Conservation (phyloP, 2,888 invertebrate species). For the Trachelus iudaicus region DNA sequence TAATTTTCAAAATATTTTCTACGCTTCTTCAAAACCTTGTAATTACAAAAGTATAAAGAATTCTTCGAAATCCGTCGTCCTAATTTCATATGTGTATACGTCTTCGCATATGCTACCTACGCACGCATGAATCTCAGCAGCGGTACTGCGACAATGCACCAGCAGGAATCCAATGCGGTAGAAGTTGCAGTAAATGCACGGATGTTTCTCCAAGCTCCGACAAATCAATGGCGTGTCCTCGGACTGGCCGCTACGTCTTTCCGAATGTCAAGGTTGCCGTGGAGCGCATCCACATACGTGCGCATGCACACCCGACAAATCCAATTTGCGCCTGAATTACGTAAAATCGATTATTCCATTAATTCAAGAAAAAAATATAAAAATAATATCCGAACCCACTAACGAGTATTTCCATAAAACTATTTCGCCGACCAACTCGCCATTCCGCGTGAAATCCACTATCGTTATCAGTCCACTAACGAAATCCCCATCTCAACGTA, state of each 20-base stretch:
- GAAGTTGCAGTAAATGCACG: conserved; percentile 38
- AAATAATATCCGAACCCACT: neutral
- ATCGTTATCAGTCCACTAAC: too few relatives aligned
- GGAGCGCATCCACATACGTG: neutral
- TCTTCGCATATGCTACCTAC: too few relatives aligned
- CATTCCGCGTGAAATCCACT: too few relatives aligned
- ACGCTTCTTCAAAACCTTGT: too few relatives aligned
- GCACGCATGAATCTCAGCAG: neutral
- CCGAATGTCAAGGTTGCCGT: conserved; percentile 40
- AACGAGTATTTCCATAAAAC: neutral
- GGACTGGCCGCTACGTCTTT: conserved; percentile 18
- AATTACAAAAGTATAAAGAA: too few relatives aligned
- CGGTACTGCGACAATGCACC: neutral
- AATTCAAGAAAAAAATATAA: neutral
- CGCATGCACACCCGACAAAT: neutral
- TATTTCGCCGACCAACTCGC: too few relatives aligned
- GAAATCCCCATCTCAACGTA: neutral
- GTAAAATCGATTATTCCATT: neutral
- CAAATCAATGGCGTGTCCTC: conserved; percentile 37
- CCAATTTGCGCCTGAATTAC: neutral
- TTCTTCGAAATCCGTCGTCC: too few relatives aligned
- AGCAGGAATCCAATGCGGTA: conserved; percentile 36
- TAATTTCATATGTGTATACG: too few relatives aligned
- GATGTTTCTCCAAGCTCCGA: conserved; percentile 28
- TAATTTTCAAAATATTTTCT: neutral